Evolutionary conservation across 1,140 invertebrate species (phyloP).

Genomic region (Drosophila punjabiensis): DNA sequence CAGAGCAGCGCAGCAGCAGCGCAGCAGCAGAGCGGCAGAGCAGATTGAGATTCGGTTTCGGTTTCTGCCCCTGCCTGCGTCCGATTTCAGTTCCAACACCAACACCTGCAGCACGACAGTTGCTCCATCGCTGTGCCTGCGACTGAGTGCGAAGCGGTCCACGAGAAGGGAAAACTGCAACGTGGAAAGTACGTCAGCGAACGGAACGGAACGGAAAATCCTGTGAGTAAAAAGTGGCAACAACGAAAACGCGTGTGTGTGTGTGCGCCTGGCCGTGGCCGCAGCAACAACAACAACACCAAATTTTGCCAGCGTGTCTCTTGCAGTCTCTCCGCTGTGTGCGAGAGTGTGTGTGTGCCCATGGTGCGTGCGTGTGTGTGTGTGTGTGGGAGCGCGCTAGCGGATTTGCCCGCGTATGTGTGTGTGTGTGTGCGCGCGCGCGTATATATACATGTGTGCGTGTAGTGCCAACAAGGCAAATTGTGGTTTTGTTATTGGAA

Average conservation of each 20-base stretch:
- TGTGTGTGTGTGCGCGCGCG: constrained; percentile 7
- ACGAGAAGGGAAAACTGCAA: constrained; percentile 19
- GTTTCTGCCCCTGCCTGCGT: constrained; percentile 24
- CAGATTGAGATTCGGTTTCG: constrained; percentile 36
- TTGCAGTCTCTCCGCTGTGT: constrained; percentile 16
- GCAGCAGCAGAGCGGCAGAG: constrained; percentile 34
- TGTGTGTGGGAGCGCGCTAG: constrained; percentile 27
- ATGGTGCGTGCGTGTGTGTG: constrained; percentile 1
- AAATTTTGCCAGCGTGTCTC: constrained; percentile 53
- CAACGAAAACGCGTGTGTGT: constrained; percentile 7
- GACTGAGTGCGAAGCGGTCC: constrained; percentile 15
- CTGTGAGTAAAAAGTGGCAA: constrained; percentile 49
- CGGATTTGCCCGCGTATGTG: constrained; percentile 8
- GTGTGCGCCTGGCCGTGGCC: constrained; percentile 3
- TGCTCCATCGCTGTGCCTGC: constrained; percentile 7
- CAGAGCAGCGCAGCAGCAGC: constrained; percentile 37
- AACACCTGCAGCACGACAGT: constrained; percentile 17
- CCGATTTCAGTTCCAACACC: constrained; percentile 34
- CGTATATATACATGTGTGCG: background rate
- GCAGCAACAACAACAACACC: constrained; percentile 24
- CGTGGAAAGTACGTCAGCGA: constrained; percentile 59
- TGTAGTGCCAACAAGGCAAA: constrained; percentile 48
- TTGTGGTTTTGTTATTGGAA: constrained; percentile 44
- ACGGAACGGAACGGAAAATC: constrained; percentile 33
- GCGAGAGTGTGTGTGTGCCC: constrained; percentile 12